Percentiles rank a stretch among this genome's conserved stretches.
Evolutionary conservation across 2,113 vertebrate genomes (phyloP).

Genomic region (Hippocampus abdominalis): DNA sequence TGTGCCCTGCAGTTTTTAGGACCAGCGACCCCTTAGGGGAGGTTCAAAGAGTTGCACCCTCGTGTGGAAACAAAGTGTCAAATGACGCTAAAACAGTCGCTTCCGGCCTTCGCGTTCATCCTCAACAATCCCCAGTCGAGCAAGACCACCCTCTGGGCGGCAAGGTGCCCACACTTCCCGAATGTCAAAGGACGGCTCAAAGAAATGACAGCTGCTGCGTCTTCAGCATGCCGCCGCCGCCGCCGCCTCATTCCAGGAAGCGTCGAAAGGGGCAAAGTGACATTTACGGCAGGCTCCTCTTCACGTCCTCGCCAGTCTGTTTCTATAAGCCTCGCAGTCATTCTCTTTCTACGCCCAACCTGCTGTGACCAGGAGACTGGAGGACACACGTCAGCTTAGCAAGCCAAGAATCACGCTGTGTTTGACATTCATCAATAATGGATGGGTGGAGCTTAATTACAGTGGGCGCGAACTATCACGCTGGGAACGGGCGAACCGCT

Average conservation of each 20-base stretch:
- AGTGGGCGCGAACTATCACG: constrained; percentile 55
- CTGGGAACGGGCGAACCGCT: constrained; percentile 47
- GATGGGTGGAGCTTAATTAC: constrained; percentile 70
- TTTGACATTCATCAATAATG: constrained; percentile 80
- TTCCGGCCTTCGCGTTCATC: constrained; percentile 1
- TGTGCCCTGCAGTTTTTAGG: no score
- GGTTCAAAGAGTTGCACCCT: neutral
- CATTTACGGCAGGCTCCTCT: constrained; percentile 62
- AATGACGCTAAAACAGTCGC: constrained; percentile 28
- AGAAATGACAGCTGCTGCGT: constrained; percentile 64
- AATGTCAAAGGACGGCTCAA: constrained; percentile 58
- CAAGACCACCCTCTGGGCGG: constrained; percentile 27
- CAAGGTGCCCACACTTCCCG: constrained; percentile 50
- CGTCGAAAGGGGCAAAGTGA: constrained; percentile 59
- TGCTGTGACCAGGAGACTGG: constrained; percentile 47
- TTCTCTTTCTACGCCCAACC: constrained; percentile 28
- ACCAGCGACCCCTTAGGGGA: no score
- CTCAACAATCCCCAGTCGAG: constrained; percentile 12
- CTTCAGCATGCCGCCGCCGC: constrained; percentile 52
- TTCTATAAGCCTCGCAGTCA: constrained; percentile 28
- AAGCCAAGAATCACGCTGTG: constrained; percentile 65
- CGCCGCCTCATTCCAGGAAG: constrained; percentile 43
- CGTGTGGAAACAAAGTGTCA: constrained; percentile 23
- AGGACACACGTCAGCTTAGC: constrained; percentile 50
- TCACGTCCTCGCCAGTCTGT: constrained; percentile 35